Conservation (phyloP, 2,888 invertebrate species). For the Steinernema hermaphroditum region DNA sequence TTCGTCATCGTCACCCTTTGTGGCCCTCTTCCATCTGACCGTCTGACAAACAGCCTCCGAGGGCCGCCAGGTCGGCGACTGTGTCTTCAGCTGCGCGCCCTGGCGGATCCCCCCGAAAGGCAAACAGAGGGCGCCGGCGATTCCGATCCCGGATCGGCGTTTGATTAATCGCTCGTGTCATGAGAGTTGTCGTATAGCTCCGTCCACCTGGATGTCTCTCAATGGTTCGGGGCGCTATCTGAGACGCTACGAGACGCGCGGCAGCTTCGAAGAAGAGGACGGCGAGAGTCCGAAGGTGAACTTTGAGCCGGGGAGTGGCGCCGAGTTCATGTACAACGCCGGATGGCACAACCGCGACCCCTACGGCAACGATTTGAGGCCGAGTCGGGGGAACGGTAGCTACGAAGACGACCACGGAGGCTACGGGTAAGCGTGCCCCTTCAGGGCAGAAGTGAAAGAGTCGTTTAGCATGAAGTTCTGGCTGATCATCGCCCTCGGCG, state of each 20-base stretch:
- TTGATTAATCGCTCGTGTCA: not conserved
- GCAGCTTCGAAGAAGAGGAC: constrained; percentile 5
- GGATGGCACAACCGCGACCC: constrained; percentile 37
- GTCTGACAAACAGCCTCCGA: constrained; percentile 15
- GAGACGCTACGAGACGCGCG: constrained; percentile 27
- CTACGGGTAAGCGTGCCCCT: not conserved
- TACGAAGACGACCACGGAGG: constrained; percentile 18
- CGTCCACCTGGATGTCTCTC: constrained; percentile 33
- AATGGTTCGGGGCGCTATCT: constrained; percentile 35
- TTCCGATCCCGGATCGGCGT: not conserved
- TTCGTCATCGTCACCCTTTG: no score
- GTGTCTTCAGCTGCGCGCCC: constrained; percentile 22
- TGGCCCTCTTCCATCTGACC: not conserved
- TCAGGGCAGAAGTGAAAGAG: not conserved
- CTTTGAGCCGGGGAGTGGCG: constrained; percentile 34
- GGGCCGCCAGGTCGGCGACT: not conserved
- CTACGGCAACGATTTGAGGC: constrained; percentile 33
- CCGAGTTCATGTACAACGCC: constrained; percentile 34
- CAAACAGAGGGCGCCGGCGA: constrained; percentile 18
- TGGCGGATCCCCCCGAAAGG: not conserved
- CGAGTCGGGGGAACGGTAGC: not conserved
- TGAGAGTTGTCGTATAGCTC: not conserved
- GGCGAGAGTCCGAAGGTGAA: constrained; percentile 16
- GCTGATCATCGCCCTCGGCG: constrained; percentile 33
- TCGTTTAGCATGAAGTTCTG: constrained; percentile 34